Evolutionary conservation across 1,140 invertebrate genomes (phyloP), one percentile per base, ranked within the genome.

Genomic region (Pseudomyrmex gracilis): DNA sequence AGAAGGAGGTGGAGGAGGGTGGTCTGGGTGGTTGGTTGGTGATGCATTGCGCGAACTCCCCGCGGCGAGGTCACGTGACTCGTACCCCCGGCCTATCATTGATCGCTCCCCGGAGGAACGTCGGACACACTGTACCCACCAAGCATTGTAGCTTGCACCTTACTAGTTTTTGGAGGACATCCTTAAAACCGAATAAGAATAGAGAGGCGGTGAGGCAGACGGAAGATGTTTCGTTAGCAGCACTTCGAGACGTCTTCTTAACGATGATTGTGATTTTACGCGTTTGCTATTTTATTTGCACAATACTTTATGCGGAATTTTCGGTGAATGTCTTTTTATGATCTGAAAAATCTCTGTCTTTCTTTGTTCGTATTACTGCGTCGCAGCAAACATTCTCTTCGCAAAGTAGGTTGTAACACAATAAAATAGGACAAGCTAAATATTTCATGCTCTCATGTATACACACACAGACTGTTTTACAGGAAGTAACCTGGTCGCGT

Each of bases 21-120:
- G 86, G 90, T 76, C 85, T 87, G 91, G 88, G 88, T 91, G 91
- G 90, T 91, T 93, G 92, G 93, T 92, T 94, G 92, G 92, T 93
- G 93, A 94, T 94, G 93, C 93, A 94, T 94, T 93, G 93, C 93
- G 93, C 93, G 93, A 93, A 93, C 93, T 93, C 93, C 93, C 91
- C 93, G 91, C 91, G 91, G 91, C 91, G 89, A 90, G 92, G 91
- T 94, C 93, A 93, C 92, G 93, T 94, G 93, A 93, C 90, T 90
- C 92, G 91, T 90, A 91, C 92, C 91, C 90, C 90, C 89, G 90
- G 91, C 93, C 92, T 93, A 93, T 93, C 93, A 94, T 94, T 93
- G 93, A 94, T 94, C 93, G 93, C 92, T 93, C 92, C 93, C 93
- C 90, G 91, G 93, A 94, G 93, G 90, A 93, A 92, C 92, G 92